Conservation (phyloP, 53 echinoderm and acorn worm species). For the Zoroaster sp. region DNA sequence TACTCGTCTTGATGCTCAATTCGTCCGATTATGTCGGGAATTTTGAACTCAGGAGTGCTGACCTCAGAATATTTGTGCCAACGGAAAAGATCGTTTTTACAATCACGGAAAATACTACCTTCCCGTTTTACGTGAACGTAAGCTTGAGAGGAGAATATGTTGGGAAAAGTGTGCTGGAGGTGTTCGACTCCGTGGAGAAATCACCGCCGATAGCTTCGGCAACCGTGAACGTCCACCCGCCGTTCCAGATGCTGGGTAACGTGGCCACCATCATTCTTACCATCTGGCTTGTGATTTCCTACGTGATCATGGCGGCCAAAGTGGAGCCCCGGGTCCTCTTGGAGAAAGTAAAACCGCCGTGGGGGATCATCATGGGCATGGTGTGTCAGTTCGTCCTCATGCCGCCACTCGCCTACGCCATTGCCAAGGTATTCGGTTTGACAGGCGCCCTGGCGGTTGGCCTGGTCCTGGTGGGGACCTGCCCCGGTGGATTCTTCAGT, state of each 20-base stretch:
- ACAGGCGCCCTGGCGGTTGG: conserved; percentile 75
- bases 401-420: conserved; percentile 79
- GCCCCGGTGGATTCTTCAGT: conserved; percentile 90
- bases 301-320: conserved; percentile 85
- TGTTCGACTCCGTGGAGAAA: not conserved
- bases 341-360: conserved; percentile 73
- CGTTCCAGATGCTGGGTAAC: conserved; percentile 3
- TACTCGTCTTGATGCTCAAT: not conserved
- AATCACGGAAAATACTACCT: conserved; percentile 29
- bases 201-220: not conserved
- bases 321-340: conserved; percentile 72
- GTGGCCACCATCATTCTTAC: conserved; percentile 66
- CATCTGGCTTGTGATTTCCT: conserved; percentile 59
- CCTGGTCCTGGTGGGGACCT: conserved; percentile 81
- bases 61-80: not conserved
- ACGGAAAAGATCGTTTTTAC: not conserved
- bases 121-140: not conserved
- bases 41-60: conserved; percentile 10
- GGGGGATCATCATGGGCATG: conserved; percentile 77
- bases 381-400: conserved; percentile 94
- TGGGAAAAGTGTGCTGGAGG: not conserved
- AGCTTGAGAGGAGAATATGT: not conserved
- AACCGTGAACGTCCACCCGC: conserved; percentile 3
- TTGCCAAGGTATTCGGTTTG: conserved; percentile 63
- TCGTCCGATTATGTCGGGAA: not conserved